Percentiles rank a stretch among this genome's conserved stretches.
These are phyloP conservation scores for Zoanthus gigantus DNA, from an alignment of 92 coral and sea anemone species.

Conservation along the genomic window DNA sequence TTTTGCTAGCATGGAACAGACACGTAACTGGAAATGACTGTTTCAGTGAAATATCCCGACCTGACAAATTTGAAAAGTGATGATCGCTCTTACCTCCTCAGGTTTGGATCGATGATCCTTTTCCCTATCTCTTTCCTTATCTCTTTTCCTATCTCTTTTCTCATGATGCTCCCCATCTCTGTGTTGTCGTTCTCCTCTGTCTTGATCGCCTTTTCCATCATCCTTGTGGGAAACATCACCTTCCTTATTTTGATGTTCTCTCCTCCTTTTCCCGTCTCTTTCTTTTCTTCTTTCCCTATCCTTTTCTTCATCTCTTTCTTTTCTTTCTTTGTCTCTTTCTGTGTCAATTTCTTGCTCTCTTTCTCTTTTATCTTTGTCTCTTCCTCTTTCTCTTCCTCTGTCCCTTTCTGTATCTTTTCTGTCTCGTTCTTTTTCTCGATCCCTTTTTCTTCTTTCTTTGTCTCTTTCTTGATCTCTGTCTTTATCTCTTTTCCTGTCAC, in stretches of 20 bases:
- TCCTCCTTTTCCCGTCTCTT: slow-evolving; percentile 28
- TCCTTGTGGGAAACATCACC: not conserved
- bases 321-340: slow-evolving; percentile 28
- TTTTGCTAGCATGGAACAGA: too few relatives aligned
- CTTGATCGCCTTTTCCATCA: slow-evolving; percentile 50
- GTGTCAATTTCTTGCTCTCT: slow-evolving; percentile 40
- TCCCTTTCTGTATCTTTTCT: slow-evolving; percentile 13
- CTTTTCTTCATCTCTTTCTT: slow-evolving; percentile 25
- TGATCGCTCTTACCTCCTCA: not conserved
- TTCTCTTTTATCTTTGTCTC: slow-evolving; percentile 47
- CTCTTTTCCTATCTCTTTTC: slow-evolving; percentile 39
- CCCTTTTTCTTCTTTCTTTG: slow-evolving; percentile 1
- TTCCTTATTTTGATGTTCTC: not conserved
- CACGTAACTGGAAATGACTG: too few relatives aligned
- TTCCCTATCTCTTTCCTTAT: slow-evolving; percentile 12
- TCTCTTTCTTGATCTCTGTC: slow-evolving; percentile 28
- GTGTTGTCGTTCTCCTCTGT: slow-evolving; percentile 45
- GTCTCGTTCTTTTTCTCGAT: not conserved
- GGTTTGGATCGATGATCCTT: not conserved
- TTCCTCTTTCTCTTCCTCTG: slow-evolving; percentile 44
- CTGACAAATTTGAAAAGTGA: too few relatives aligned
- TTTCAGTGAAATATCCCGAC: too few relatives aligned
- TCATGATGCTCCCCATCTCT: slow-evolving; percentile 42
- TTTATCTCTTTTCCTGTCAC: slow-evolving; percentile 41
- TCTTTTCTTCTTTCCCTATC: slow-evolving; percentile 15